Percentiles rank a stretch among this genome's conserved stretches.
These are phyloP conservation scores for Antheraea mylitta DNA, from an alignment of 1,140 invertebrate genomes.

Conservation along the genomic window DNA sequence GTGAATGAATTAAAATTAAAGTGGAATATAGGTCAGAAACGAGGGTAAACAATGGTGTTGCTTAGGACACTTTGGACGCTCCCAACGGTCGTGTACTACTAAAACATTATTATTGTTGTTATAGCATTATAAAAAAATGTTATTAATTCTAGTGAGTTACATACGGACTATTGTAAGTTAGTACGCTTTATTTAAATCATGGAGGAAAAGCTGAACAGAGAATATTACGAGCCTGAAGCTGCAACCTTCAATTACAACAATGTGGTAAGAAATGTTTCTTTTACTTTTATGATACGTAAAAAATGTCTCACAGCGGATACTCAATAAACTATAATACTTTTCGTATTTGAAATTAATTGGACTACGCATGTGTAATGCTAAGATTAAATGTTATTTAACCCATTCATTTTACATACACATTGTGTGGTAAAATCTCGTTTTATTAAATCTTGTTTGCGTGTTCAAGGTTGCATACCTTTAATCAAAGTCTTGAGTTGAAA, in stretches of 20 bases:
- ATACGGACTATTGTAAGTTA: constrained; percentile 36
- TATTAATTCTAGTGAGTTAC: constrained; percentile 37
- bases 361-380: background rate
- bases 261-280: constrained; percentile 52
- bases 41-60: constrained; percentile 39
- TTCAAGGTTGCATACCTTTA: background rate
- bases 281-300: background rate
- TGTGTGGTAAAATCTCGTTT: background rate
- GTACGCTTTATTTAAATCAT: constrained; percentile 43
- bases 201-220: constrained; percentile 66
- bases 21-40: background rate
- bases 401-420: background rate
- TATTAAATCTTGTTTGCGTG: background rate
- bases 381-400: background rate
- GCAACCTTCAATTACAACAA: constrained; percentile 70
- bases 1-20: constrained; percentile 1
- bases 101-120: constrained; percentile 20
- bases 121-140: constrained; percentile 5
- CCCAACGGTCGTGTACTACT: constrained; percentile 33
- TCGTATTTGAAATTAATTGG: background rate
- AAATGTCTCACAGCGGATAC: background rate
- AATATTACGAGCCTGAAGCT: constrained; percentile 59
- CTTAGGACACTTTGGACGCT: constrained; percentile 48
- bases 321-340: background rate
- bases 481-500: background rate